These are phyloP conservation scores for Osmerus mordax DNA, from an alignment of 2,113 vertebrate genomes.

Conservation along the genomic window DNA sequence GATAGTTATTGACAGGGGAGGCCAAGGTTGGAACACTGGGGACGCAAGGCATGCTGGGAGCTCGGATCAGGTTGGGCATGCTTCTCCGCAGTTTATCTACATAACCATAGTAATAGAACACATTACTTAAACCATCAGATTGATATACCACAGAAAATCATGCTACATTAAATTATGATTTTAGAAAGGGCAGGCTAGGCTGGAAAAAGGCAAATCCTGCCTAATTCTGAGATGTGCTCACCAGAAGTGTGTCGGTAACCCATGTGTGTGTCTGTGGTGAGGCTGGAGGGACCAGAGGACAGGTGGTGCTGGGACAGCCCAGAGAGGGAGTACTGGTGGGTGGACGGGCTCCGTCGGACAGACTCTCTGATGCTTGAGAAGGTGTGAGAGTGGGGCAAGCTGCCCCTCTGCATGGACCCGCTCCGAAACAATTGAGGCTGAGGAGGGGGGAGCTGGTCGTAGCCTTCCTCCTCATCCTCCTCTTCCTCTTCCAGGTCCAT, in stretches of 20 bases:
- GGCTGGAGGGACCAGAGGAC: conserved; percentile 76
- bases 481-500: conserved; percentile 83
- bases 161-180: neutral
- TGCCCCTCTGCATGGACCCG: conserved; percentile 84
- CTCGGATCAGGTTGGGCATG: conserved; percentile 89
- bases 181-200: neutral
- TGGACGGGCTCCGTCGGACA: conserved; percentile 77
- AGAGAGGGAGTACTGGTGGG: conserved; percentile 80
- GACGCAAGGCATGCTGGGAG: conserved; percentile 89
- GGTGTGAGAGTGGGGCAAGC: conserved; percentile 89
- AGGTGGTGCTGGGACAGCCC: conserved; percentile 76
- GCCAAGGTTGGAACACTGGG: conserved; percentile 81
- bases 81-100: conserved; percentile 93
- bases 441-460: conserved; percentile 89
- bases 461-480: conserved; percentile 90
- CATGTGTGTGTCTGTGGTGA: conserved; percentile 75
- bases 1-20: conserved; percentile 61
- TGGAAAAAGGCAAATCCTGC: neutral
- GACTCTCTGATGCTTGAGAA: conserved; percentile 93
- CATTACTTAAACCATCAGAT: neutral
- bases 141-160: neutral
- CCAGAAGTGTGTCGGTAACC: conserved; percentile 81
- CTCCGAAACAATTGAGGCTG: conserved; percentile 85
- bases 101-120: conserved; percentile 37
- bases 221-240: conserved; percentile 50